Base-by-base conservation (phyloP, 37 sponge, comb jelly and placozoan species). In the Theonella swinhoei region DNA sequence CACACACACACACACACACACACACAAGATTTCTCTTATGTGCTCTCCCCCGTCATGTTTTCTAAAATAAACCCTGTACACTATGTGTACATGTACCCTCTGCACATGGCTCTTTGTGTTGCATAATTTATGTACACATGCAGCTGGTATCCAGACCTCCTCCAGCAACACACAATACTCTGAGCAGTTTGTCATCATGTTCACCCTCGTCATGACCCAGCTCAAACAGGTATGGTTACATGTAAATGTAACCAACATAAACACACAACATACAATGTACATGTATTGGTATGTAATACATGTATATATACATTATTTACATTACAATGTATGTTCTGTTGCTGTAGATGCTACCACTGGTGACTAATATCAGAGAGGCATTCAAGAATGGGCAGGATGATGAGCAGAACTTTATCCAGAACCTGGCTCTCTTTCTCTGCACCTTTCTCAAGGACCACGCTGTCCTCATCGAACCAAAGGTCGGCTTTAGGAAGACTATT, bases 321-420 rank as follows among this genome's bases (percentile, higher is more conserved):
- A 60, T 60, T 60, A 60, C 22, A 60, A 60, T 60, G 22, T 60
- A 60, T 60, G 9, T 36, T 33, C 0, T 87, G 31, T 82, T 32
- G 23, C 32, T 37, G 29, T 86, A 93, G 92, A 96, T 99, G 91
- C 79, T 99, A 32, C 99, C 99, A 1, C 90, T 99, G 42, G 83
- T 90, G 3, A 92, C 91, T 11, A 99, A 94, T 87, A 88, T 99
- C 33, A 72, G 85, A 60, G 97, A 96, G 37, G 97, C 97, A n/a
- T 99, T 96, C 84, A 88, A 93, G 81, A 90, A 86, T 42, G 99
- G 99, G 24, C 69, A 85, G 36, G 93, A 94, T 33, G 93, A 94
- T 38, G 99, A 99, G 59, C 99, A 99, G 87, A 82, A 88, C 83
- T 99, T 99, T 80, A 99, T 99, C 25, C 99, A 95, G 74, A 97